Percentiles rank a stretch among this genome's conserved stretches.
These are phyloP conservation scores for Xiphydria camelus DNA, from an alignment of 2,888 invertebrate genomes.

Conservation along the genomic window DNA sequence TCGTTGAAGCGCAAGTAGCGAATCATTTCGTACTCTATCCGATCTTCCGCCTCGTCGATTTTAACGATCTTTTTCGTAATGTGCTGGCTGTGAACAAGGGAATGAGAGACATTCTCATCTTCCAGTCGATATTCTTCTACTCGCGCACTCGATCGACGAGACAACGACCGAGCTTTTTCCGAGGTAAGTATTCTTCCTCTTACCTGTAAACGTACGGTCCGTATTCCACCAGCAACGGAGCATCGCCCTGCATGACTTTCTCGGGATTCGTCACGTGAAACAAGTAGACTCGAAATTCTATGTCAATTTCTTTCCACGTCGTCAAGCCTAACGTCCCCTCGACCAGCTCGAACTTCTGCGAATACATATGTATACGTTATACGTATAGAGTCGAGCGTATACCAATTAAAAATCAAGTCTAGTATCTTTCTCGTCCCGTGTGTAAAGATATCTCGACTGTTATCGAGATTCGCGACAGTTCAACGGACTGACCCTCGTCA, in stretches of 20 bases:
- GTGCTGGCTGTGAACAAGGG: conserved; percentile 55
- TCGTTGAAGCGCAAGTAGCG: conserved; percentile 62
- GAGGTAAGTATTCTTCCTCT: conserved; percentile 38
- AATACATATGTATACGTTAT: too few relatives aligned
- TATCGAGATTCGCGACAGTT: too few relatives aligned
- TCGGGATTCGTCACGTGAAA: conserved; percentile 65
- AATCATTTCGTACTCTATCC: conserved; percentile 61
- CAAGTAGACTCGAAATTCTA: conserved; percentile 26
- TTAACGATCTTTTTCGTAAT: conserved; percentile 57
- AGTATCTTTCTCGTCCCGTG: too few relatives aligned
- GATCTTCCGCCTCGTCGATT: conserved; percentile 61
- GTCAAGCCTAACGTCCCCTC: conserved; percentile 63
- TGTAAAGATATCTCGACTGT: too few relatives aligned
- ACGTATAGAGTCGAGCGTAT: too few relatives aligned
- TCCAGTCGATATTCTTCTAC: too few relatives aligned
- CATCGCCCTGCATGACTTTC: conserved; percentile 60
- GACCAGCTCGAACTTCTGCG: conserved; percentile 65
- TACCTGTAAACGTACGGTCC: conserved; percentile 70
- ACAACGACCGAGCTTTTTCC: too few relatives aligned
- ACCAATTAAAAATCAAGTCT: too few relatives aligned
- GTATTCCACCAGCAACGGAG: conserved; percentile 63
- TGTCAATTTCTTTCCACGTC: conserved; percentile 62
- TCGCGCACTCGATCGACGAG: too few relatives aligned
- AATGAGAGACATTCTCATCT: too few relatives aligned
- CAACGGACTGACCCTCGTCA: too few relatives aligned